These are phyloP conservation scores for Bombus superbus DNA, from an alignment of 1,140 invertebrate genomes.

Conservation along the genomic window DNA sequence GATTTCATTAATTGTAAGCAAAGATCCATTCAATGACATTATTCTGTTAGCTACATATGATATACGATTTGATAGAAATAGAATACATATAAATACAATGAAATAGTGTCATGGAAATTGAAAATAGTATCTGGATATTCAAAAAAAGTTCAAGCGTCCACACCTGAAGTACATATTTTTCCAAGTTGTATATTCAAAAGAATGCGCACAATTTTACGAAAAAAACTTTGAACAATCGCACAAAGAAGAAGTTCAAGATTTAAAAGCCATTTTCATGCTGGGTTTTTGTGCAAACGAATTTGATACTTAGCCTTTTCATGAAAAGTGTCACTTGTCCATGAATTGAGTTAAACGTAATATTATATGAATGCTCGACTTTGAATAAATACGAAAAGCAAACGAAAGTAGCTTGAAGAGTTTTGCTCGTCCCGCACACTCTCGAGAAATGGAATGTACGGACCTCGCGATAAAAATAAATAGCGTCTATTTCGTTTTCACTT, in stretches of 20 bases:
- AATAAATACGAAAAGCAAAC: slow-evolving; percentile 15
- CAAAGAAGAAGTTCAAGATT: too few species aligned
- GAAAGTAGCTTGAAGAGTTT: slow-evolving; percentile 18
- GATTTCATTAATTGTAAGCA: too few species aligned
- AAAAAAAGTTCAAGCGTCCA: not conserved
- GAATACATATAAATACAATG: not conserved
- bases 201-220: not conserved
- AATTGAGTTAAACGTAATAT: not conserved
- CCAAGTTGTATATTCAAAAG: not conserved
- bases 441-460: slow-evolving; percentile 2
- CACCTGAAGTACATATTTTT: not conserved
- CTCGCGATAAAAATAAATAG: slow-evolving; percentile 18
- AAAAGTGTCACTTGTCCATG: slow-evolving; percentile 1
- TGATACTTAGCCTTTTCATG: not conserved
- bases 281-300: not conserved
- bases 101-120: not conserved
- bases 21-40: too few species aligned
- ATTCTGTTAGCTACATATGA: too few species aligned
- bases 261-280: not conserved
- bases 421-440: not conserved
- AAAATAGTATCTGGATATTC: too few species aligned
- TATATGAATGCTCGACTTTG: not conserved
- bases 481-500: slow-evolving; percentile 3
- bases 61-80: not conserved
- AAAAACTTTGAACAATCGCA: not conserved